Evolutionary conservation across 2,113 vertebrate genomes (phyloP).

Genomic region (Myotis brandtii): DNA sequence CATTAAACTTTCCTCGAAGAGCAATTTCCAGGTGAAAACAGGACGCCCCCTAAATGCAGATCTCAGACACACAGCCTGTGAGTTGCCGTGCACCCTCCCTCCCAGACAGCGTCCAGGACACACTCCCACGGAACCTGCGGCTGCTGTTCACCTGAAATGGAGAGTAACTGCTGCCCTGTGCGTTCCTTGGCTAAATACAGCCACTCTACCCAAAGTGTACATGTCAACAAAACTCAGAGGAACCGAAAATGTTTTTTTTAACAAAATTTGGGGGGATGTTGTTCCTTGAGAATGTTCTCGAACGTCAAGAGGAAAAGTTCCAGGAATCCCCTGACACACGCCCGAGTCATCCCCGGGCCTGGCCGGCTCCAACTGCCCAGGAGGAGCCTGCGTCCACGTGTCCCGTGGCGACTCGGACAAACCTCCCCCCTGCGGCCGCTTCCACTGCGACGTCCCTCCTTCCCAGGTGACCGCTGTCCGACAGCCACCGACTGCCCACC

Average conservation of each 20-base stretch:
- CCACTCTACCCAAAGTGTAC: not conserved
- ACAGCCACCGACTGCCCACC: not conserved
- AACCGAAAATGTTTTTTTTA: not conserved
- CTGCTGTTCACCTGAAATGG: not conserved
- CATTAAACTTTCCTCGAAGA: not conserved
- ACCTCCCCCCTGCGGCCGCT: conserved; percentile 23
- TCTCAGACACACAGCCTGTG: not conserved
- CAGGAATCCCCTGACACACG: no score
- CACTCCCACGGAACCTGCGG: not conserved
- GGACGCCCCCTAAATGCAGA: not conserved
- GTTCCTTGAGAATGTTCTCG: conserved; percentile 19
- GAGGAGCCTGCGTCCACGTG: not conserved
- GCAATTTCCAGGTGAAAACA: not conserved
- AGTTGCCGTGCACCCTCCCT: no score
- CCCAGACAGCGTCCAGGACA: not conserved
- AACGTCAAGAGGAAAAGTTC: not conserved
- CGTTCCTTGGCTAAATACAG: not conserved
- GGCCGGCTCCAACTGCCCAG: conserved; percentile 39
- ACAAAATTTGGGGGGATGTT: not conserved
- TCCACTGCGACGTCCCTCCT: not conserved
- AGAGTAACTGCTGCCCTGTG: not conserved
- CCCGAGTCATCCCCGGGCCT: no score
- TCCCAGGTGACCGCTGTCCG: not conserved
- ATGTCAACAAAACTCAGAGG: not conserved
- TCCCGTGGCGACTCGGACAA: not conserved